phyloP scores from a whole-genome alignment of 64 coral and sea anemone genomes.

The Acropora yongei region DNA sequence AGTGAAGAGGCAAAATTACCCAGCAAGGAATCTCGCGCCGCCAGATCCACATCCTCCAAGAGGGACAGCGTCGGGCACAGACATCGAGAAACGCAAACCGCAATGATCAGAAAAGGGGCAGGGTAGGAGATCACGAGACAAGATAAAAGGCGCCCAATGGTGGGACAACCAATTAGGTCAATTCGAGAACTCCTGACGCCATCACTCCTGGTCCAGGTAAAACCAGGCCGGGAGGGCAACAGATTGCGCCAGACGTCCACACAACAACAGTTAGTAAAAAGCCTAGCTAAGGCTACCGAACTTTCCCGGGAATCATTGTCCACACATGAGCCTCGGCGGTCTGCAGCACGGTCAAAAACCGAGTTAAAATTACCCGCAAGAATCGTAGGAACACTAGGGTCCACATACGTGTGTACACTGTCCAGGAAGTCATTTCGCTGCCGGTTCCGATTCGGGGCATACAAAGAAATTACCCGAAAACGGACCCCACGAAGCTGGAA shows the following conservation, averaged over 20 bases:
- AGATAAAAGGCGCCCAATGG: too few species aligned
- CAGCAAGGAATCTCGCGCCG: too few species aligned
- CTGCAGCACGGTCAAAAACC: background rate
- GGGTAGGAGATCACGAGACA: background rate
- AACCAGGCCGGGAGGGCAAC: background rate
- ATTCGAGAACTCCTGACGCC: background rate
- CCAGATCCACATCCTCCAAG: too few species aligned
- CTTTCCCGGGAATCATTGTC: too few species aligned
- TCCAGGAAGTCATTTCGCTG: background rate
- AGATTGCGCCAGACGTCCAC: background rate
- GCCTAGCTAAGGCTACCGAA: too few species aligned
- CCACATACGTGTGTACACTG: background rate
- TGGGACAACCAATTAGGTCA: background rate
- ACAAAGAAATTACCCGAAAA: background rate
- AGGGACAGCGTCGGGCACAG: too few species aligned
- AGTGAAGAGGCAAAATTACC: too few species aligned
- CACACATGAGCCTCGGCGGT: too few species aligned
- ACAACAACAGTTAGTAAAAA: too few species aligned
- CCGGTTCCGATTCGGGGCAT: background rate
- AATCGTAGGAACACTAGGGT: background rate
- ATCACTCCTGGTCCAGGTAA: background rate
- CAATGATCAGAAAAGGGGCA: too few species aligned
- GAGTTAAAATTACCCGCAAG: too few species aligned
- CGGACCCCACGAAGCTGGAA: background rate
- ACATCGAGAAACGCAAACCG: too few species aligned